Evolutionary conservation across 2,888 invertebrate species (phyloP).

Genomic region (Eurois occulta): DNA sequence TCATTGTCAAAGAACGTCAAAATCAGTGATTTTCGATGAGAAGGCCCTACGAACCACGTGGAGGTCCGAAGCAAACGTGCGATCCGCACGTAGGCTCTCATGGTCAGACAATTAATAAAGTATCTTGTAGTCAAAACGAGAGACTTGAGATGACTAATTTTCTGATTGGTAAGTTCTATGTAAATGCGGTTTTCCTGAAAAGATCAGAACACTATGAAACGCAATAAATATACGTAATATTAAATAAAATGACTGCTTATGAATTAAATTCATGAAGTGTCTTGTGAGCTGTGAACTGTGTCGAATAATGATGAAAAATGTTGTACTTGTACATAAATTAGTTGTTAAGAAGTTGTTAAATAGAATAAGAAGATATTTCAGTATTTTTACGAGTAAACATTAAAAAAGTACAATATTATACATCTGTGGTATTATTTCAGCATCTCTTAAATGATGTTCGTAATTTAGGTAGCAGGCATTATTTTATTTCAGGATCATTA

Average conservation of each 20-base stretch:
- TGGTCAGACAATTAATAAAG: background rate
- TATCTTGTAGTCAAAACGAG: background rate
- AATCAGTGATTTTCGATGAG: background rate
- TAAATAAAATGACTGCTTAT: background rate
- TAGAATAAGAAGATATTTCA: conserved; percentile 44
- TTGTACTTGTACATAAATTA: conserved; percentile 52
- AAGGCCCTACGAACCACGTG: background rate
- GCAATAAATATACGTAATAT: conserved; percentile 41
- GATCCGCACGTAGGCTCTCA: background rate
- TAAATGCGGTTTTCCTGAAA: background rate
- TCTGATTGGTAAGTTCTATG: background rate
- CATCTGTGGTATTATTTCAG: conserved; percentile 5
- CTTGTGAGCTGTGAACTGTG: conserved; percentile 53
- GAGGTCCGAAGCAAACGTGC: background rate
- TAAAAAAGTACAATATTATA: conserved; percentile 37
- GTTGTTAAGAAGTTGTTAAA: conserved; percentile 42
- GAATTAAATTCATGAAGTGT: conserved; percentile 46
- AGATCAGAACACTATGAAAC: background rate
- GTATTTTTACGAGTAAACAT: conserved; percentile 57
- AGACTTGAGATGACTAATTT: background rate
- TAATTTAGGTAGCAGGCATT: background rate
- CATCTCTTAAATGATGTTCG: background rate
- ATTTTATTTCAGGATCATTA: background rate
- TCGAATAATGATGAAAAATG: conserved; percentile 17
- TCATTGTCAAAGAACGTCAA: background rate